Base-by-base conservation (phyloP, 2,888 invertebrate genomes). In the Silvanus unidentatus region DNA sequence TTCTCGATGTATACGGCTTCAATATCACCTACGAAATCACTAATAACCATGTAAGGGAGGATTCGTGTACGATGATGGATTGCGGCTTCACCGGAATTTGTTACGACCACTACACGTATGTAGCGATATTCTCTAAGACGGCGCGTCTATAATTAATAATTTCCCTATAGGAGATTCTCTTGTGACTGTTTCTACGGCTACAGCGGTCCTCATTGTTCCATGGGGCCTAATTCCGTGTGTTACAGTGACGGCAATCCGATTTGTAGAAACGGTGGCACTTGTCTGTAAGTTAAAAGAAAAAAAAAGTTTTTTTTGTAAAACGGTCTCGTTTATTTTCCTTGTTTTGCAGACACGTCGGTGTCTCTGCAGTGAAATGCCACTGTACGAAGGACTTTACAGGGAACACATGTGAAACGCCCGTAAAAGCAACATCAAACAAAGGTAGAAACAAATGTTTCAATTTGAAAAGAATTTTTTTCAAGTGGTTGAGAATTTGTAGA, bases 51-150 rank as follows among this genome's bases (percentile, higher is more conserved):
- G 74, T 78, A 14, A 76, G 79, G 55, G 59, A 69, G 1, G 73
- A 77, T 38, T 79, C 85, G 14, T 93, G 93, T 69, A 87, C 86
- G 49, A 84, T 88, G 45, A 78, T 82, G 54, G 82, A 84, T 58
- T 94, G 93, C 65, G 85, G 91, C 0, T 86, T 86, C 54, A 79
- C 88, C n/a, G 93, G 93, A 10, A 81, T 89, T 66, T 94, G 93
- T 68, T 82, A 82, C 63, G 88, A 75, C 9, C 80, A 88, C 68
- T 88, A 80, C 66, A 77, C 80, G 89, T 89, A 68, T 5, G n/a
- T 28, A 9, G 10, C 10, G 8, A 8, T 9, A 28, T 28, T 28
- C 28, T 10, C 28, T n/a, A n/a, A n/a, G n/a, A 28, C 28, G 8
- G 10, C 28, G 8, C 28, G 28, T 8, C 28, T 28, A 5, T 32